These are phyloP conservation scores for Pollenia labialis DNA, from an alignment of 2,888 invertebrate genomes.

Conservation along the genomic window DNA sequence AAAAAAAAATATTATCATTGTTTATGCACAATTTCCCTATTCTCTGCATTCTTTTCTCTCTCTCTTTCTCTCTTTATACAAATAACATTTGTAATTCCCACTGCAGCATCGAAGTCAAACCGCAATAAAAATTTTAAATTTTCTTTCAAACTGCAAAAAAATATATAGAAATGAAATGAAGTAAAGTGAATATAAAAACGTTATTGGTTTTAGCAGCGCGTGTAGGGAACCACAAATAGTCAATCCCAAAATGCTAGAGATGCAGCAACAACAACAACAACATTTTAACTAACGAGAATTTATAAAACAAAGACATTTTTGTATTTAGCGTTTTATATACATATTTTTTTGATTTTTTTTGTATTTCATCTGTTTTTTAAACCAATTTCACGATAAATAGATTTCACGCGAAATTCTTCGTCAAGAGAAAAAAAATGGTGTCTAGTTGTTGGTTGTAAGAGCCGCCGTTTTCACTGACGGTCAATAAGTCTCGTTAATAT, in stretches of 20 bases:
- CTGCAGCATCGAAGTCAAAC: slow-evolving; percentile 68
- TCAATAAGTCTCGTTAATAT: slow-evolving; percentile 29
- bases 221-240: slow-evolving; percentile 18
- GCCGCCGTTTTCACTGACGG: slow-evolving; percentile 6
- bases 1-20: slow-evolving; percentile 30
- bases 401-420: slow-evolving; percentile 55
- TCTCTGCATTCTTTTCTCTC: slow-evolving; percentile 4
- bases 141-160: background rate
- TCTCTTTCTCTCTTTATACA: no score
- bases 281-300: background rate
- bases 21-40: slow-evolving; percentile 35
- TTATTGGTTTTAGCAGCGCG: slow-evolving; percentile 3
- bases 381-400: slow-evolving; percentile 62
- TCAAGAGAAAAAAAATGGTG: background rate
- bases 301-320: slow-evolving; percentile 23
- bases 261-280: slow-evolving; percentile 29
- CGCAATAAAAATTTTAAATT: slow-evolving; percentile 66
- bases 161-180: background rate
- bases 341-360: background rate
- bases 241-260: background rate
- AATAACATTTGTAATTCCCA: slow-evolving; percentile 53
- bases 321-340: slow-evolving; percentile 8
- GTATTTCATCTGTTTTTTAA: slow-evolving; percentile 37
- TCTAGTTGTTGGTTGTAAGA: background rate
- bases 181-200: background rate